Percentiles rank a stretch among this genome's conserved stretches.
Evolutionary conservation across 2,888 invertebrate genomes (phyloP).

Genomic region (Lasioglossum figueresi): DNA sequence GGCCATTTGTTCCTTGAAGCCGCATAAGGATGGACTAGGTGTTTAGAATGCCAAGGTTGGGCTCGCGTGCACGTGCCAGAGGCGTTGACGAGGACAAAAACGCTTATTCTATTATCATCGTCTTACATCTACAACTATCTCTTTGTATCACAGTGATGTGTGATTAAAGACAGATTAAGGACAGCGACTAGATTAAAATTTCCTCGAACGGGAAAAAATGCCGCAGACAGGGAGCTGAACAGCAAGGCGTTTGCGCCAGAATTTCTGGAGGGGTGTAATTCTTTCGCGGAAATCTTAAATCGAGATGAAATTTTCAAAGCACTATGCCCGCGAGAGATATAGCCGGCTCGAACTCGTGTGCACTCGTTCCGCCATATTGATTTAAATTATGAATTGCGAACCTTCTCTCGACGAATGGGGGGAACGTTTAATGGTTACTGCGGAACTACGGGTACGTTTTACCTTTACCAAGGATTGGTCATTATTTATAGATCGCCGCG

Average conservation of each 20-base stretch:
- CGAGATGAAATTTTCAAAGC: slow-evolving; percentile 4
- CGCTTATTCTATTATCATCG: neutral
- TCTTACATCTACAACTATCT: neutral
- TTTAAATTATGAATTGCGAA: slow-evolving; percentile 82
- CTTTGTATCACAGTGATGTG: neutral
- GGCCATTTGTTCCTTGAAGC: neutral
- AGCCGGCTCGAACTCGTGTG: slow-evolving; percentile 73
- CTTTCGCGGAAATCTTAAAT: neutral
- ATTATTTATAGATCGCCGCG: slow-evolving; percentile 59
- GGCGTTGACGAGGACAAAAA: neutral
- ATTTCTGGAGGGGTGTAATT: neutral
- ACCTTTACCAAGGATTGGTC: slow-evolving; percentile 25
- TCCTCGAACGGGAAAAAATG: neutral
- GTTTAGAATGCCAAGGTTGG: neutral
- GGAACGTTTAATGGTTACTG: slow-evolving; percentile 69
- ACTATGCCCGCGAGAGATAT: slow-evolving; percentile 77
- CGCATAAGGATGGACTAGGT: neutral
- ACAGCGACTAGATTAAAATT: neutral
- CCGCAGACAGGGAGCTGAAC: neutral
- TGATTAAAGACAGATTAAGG: neutral
- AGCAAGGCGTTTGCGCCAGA: neutral
- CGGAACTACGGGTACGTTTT: slow-evolving; percentile 45
- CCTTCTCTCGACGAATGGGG: slow-evolving; percentile 70
- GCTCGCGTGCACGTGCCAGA: neutral
- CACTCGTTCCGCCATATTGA: slow-evolving; percentile 78